Percentiles rank a stretch among this genome's conserved stretches.
phyloP scores from a whole-genome alignment of 2,113 vertebrate genomes.

The Thalassoma bifasciatum region DNA sequence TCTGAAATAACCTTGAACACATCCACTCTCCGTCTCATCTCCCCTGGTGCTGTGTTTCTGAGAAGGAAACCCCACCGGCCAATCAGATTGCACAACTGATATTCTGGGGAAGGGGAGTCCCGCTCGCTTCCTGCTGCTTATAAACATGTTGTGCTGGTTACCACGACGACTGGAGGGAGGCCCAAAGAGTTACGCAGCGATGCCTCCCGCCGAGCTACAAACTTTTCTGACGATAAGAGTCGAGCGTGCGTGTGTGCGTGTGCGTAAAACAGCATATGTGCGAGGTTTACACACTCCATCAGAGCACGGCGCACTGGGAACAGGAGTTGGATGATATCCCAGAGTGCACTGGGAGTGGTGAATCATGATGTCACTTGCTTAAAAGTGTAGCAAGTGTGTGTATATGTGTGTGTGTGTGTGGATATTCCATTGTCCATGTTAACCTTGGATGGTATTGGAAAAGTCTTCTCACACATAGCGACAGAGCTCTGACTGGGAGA shows the following conservation, averaged over 20 bases:
- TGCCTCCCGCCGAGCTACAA: conserved; percentile 52
- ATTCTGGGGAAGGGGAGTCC: conserved; percentile 60
- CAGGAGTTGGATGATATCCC: conserved; percentile 57
- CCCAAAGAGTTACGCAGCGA: conserved; percentile 30
- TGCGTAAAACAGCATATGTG: conserved; percentile 11
- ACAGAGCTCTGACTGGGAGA: conserved; percentile 28
- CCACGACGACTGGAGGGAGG: conserved; percentile 64
- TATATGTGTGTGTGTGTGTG: conserved; percentile 12
- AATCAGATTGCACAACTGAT: conserved; percentile 40
- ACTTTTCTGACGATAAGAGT: conserved; percentile 54
- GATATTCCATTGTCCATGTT: conserved; percentile 51
- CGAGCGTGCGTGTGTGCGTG: conserved; percentile 9
- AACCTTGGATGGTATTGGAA: conserved; percentile 63
- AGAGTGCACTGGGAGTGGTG: conserved; percentile 55
- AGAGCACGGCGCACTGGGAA: conserved; percentile 18
- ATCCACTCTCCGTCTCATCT: conserved; percentile 31
- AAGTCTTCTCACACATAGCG: conserved; percentile 45
- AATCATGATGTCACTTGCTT: conserved; percentile 64
- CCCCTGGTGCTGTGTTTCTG: conserved; percentile 32
- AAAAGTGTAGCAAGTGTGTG: conserved; percentile 30
- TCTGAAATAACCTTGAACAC: conserved; percentile 35
- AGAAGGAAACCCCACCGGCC: conserved; percentile 25
- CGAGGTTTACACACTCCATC: not conserved
- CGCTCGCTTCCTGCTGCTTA: conserved; percentile 23
- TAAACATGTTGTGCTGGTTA: conserved; percentile 77